Evolutionary conservation across 2,888 invertebrate genomes (phyloP).

Genomic region (Chironomus tentans): DNA sequence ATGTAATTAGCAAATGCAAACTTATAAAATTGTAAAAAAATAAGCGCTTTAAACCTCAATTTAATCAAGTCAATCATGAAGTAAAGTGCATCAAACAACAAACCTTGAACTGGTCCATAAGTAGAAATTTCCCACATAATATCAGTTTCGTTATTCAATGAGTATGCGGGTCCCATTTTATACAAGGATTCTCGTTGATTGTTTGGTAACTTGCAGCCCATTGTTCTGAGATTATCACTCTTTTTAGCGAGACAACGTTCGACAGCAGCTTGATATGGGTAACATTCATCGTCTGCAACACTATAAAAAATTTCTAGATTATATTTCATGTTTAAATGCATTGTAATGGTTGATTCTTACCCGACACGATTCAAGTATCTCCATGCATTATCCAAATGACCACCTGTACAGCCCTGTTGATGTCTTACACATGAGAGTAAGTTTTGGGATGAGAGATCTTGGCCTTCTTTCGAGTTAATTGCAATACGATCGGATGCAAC

Average conservation of each 20-base stretch:
- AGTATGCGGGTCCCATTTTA: constrained; percentile 66
- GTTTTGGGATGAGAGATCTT: constrained; percentile 72
- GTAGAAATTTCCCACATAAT: constrained; percentile 86
- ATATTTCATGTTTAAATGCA: constrained; percentile 6
- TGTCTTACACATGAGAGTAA: constrained; percentile 75
- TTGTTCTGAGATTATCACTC: constrained; percentile 42
- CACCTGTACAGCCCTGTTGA: constrained; percentile 78
- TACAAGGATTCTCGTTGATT: constrained; percentile 53
- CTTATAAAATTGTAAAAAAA: no score
- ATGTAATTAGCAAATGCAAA: no score
- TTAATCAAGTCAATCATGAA: no score
- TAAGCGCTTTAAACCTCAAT: no score
- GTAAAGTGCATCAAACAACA: neutral
- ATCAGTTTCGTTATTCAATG: constrained; percentile 64
- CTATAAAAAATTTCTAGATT: constrained; percentile 38
- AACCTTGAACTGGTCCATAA: constrained; percentile 89
- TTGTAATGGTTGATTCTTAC: constrained; percentile 40
- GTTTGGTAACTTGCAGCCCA: constrained; percentile 47
- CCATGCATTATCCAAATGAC: constrained; percentile 88
- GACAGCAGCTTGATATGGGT: constrained; percentile 61
- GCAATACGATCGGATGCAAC: constrained; percentile 74
- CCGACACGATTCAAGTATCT: constrained; percentile 70
- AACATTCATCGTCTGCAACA: constrained; percentile 75
- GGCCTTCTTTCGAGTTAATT: constrained; percentile 70
- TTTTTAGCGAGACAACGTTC: constrained; percentile 56